Percentiles rank a stretch among this genome's conserved stretches.
phyloP scores from a whole-genome alignment of 2,888 invertebrate species.

The Plutella xylostella region DNA sequence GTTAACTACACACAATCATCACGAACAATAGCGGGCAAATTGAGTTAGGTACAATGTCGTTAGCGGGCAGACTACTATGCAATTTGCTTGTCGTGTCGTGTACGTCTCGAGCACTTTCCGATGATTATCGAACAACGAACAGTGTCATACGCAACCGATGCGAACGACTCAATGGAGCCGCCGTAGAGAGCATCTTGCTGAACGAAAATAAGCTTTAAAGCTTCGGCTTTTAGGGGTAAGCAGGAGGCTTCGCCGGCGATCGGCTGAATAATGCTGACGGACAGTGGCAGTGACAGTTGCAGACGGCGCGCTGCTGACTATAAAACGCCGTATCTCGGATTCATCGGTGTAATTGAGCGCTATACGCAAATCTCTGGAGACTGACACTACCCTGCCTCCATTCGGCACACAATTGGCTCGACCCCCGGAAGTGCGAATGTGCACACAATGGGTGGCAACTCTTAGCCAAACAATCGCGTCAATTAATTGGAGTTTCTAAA shows the following conservation, averaged over 20 bases:
- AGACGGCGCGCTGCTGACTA: not conserved
- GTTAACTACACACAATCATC: constrained; percentile 23
- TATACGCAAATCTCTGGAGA: not conserved
- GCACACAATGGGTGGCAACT: too few species aligned
- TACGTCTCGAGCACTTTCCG: constrained; percentile 25
- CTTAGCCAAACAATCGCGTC: too few species aligned
- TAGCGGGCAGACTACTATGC: constrained; percentile 33
- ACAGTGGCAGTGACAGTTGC: not conserved
- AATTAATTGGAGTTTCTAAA: too few species aligned
- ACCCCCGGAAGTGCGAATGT: too few species aligned
- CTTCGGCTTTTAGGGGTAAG: too few species aligned
- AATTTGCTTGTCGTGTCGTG: constrained; percentile 40
- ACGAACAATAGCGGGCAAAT: constrained; percentile 30
- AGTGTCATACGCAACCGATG: constrained; percentile 29
- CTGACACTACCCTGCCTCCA: too few species aligned
- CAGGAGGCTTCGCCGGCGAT: too few species aligned
- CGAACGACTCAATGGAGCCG: constrained; percentile 27
- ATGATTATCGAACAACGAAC: constrained; percentile 36
- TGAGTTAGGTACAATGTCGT: constrained; percentile 36
- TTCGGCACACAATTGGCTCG: too few species aligned
- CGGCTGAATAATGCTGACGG: not conserved
- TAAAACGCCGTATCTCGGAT: not conserved
- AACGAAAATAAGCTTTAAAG: too few species aligned
- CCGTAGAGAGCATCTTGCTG: too few species aligned
- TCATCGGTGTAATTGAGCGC: not conserved